Evolutionary conservation across 2,113 vertebrate genomes (phyloP).

Genomic region (Odobenus rosmarus): DNA sequence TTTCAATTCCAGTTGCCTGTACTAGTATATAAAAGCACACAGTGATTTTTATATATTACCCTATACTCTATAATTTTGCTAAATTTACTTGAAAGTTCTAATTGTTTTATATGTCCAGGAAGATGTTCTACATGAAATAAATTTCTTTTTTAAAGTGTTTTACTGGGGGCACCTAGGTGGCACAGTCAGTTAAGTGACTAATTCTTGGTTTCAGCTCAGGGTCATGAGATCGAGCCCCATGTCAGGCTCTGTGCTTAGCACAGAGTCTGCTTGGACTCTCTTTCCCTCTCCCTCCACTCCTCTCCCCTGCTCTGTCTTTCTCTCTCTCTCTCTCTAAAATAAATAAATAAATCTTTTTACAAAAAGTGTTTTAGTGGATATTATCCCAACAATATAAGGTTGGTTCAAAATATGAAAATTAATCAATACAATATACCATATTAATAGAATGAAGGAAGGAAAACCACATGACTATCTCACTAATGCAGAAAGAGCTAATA

Average conservation of each 20-base stretch:
- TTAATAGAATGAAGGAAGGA: not conserved
- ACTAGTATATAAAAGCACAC: not conserved
- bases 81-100: not conserved
- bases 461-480: not conserved
- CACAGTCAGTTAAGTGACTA: no score
- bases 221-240: no score
- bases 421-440: not conserved
- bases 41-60: not conserved
- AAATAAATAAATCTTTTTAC: no score
- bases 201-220: no score
- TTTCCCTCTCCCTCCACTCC: no score
- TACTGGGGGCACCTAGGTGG: no score
- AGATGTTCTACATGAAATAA: not conserved
- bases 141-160: not conserved
- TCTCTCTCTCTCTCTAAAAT: no score
- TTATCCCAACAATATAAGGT: not conserved
- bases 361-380: not conserved
- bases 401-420: not conserved
- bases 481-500: not conserved
- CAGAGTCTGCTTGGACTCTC: no score
- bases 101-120: not conserved
- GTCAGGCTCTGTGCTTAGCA: no score
- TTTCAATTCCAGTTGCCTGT: not conserved
- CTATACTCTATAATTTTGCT: not conserved
- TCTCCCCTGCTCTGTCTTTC: no score